Conservation (phyloP, 1,140 invertebrate genomes). For the Luehdorfia chinensis region DNA sequence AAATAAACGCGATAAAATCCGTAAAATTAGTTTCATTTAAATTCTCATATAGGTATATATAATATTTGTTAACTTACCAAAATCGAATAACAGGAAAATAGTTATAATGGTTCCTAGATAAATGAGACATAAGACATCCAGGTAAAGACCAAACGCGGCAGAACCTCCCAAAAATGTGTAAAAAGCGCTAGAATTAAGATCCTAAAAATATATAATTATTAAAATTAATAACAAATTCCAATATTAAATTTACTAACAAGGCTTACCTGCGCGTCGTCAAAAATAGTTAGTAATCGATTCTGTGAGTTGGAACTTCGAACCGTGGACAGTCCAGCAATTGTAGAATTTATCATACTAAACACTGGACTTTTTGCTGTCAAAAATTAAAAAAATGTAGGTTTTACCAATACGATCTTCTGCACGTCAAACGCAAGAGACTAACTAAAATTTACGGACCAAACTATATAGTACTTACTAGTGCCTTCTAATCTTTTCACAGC, state of each 20-base stretch:
- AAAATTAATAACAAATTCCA: not conserved
- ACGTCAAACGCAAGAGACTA: too few species aligned
- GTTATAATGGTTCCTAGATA: slow-evolving; percentile 52
- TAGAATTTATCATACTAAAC: slow-evolving; percentile 73
- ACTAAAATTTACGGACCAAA: too few species aligned
- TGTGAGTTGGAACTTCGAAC: slow-evolving; percentile 63
- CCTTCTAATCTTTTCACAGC: slow-evolving; percentile 91
- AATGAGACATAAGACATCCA: slow-evolving; percentile 56
- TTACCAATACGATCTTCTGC: slow-evolving; percentile 7
- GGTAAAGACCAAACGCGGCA: slow-evolving; percentile 55
- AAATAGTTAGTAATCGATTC: slow-evolving; percentile 81
- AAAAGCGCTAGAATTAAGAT: slow-evolving; percentile 61
- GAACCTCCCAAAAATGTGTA: slow-evolving; percentile 56
- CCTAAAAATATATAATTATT: slow-evolving; percentile 23
- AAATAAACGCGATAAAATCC: too few species aligned
- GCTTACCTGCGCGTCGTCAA: slow-evolving; percentile 77
- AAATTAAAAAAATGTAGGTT: slow-evolving; percentile 16
- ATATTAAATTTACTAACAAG: slow-evolving; percentile 6
- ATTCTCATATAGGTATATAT: too few species aligned
- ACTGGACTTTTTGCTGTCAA: slow-evolving; percentile 75
- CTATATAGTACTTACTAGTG: slow-evolving; percentile 81
- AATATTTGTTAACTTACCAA: slow-evolving; percentile 55
- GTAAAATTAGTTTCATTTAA: too few species aligned
- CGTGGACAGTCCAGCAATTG: slow-evolving; percentile 69
- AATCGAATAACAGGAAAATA: slow-evolving; percentile 59